These are phyloP conservation scores for Nesoenas mayeri DNA, from an alignment of 2,113 vertebrate genomes.

Conservation along the genomic window DNA sequence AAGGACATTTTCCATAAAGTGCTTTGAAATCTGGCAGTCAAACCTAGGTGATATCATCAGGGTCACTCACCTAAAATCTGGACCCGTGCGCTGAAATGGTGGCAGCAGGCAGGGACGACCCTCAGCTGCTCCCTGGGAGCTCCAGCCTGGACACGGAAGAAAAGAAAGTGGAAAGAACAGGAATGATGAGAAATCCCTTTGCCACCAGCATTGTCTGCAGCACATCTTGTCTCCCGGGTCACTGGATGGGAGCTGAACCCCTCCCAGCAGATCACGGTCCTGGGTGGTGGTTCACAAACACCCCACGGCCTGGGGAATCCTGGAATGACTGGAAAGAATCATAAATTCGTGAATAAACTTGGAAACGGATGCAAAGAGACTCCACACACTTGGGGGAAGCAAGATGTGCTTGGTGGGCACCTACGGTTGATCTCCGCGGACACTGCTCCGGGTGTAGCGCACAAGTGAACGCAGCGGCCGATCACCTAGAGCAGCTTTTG, in stretches of 20 bases:
- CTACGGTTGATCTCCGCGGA: not conserved
- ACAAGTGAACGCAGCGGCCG: not conserved
- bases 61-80: not conserved
- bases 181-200: not conserved
- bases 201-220: not conserved
- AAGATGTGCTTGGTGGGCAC: not conserved
- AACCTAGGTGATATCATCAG: not conserved
- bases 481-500: not conserved
- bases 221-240: not conserved
- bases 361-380: not conserved
- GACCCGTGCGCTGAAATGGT: fast-evolving
- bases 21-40: not conserved
- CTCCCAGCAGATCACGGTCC: not conserved
- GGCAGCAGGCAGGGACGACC: not conserved
- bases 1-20: not conserved
- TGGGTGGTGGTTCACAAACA: not conserved
- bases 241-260: not conserved
- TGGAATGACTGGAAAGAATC: not conserved
- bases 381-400: too few relatives aligned
- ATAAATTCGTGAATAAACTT: not conserved
- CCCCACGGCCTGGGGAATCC: not conserved
- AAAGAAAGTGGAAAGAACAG: not conserved
- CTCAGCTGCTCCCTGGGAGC: not conserved
- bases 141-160: not conserved
- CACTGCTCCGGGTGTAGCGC: fast-evolving